Evolutionary conservation across 2,888 invertebrate genomes (phyloP).

Genomic region (Hydroisotoma schaefferi): DNA sequence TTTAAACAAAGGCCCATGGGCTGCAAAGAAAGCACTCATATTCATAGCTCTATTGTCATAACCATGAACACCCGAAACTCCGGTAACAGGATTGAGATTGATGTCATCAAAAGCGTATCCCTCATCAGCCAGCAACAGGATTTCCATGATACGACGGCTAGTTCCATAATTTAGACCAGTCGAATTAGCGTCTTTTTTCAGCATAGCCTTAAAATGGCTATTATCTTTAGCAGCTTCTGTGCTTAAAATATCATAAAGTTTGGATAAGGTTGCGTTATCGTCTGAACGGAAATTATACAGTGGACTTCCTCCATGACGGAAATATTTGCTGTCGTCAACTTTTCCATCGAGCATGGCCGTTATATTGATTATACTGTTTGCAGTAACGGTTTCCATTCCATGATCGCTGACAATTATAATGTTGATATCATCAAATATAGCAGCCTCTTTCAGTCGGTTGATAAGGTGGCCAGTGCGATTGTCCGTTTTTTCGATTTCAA

Average conservation of each 20-base stretch:
- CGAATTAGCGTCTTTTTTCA: constrained; percentile 62
- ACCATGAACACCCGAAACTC: constrained; percentile 63
- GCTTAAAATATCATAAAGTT: constrained; percentile 55
- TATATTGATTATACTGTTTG: constrained; percentile 59
- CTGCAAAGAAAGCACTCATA: constrained; percentile 70
- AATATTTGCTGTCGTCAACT: constrained; percentile 57
- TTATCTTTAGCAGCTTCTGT: constrained; percentile 52
- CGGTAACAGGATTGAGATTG: constrained; percentile 54
- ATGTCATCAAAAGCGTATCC: constrained; percentile 62
- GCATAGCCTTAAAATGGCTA: constrained; percentile 60
- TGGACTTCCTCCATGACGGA: constrained; percentile 58
- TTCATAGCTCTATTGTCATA: constrained; percentile 60
- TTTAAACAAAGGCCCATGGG: constrained; percentile 64
- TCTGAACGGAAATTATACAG: constrained; percentile 61
- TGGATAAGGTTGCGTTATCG: constrained; percentile 54
- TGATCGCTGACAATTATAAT: constrained; percentile 70
- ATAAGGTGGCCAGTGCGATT: constrained; percentile 58
- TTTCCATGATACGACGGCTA: constrained; percentile 61
- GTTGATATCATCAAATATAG: constrained; percentile 59
- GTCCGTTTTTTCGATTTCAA: constrained; percentile 40
- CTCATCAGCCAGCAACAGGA: constrained; percentile 62
- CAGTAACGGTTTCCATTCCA: constrained; percentile 62
- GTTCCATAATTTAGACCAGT: constrained; percentile 62
- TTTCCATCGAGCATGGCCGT: no score
- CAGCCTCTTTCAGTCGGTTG: constrained; percentile 55